phyloP scores from a whole-genome alignment of 2,797 vertebrate genomes.

The Cuniculus paca region DNA sequence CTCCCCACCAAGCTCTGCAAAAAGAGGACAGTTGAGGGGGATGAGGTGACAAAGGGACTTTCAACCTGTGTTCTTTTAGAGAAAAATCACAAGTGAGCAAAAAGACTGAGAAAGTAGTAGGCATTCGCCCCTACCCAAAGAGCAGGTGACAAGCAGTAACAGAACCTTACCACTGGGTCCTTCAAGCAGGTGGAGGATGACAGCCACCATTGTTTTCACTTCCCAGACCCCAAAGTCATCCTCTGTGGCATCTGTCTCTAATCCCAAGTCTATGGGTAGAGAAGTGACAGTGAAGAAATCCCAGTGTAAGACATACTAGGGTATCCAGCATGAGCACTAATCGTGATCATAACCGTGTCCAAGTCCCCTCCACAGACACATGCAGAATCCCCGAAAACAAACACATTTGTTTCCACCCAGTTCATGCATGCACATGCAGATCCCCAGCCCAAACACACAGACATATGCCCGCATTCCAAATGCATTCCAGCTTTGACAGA shows the following conservation, averaged over 20 bases:
- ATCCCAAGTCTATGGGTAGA: constrained; percentile 90
- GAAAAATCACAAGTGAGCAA: constrained; percentile 9
- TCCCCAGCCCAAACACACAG: constrained; percentile 10
- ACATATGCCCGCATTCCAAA: constrained; percentile 29
- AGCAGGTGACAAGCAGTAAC: background rate
- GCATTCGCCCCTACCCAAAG: constrained; percentile 1
- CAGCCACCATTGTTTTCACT: constrained; percentile 94
- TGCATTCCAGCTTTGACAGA: background rate
- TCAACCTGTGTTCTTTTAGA: constrained; percentile 43
- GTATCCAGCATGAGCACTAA: background rate
- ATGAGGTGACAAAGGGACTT: constrained; percentile 48
- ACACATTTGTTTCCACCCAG: background rate
- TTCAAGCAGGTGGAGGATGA: constrained; percentile 93
- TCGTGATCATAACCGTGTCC: background rate
- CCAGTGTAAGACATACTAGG: background rate
- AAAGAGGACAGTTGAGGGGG: constrained; percentile 69
- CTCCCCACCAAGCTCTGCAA: constrained; percentile 75
- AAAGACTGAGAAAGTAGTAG: background rate
- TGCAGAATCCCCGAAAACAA: background rate
- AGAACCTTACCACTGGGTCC: constrained; percentile 91
- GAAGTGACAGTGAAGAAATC: constrained; percentile 56
- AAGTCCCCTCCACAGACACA: background rate
- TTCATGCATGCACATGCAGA: background rate
- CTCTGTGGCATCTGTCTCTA: constrained; percentile 92
- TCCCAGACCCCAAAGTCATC: constrained; percentile 93